A percentile compares a stretch with the other conserved stretches of the same genome.
phyloP scores from a whole-genome alignment of 2,113 vertebrate genomes.

The Genyomyrus donnyi region DNA sequence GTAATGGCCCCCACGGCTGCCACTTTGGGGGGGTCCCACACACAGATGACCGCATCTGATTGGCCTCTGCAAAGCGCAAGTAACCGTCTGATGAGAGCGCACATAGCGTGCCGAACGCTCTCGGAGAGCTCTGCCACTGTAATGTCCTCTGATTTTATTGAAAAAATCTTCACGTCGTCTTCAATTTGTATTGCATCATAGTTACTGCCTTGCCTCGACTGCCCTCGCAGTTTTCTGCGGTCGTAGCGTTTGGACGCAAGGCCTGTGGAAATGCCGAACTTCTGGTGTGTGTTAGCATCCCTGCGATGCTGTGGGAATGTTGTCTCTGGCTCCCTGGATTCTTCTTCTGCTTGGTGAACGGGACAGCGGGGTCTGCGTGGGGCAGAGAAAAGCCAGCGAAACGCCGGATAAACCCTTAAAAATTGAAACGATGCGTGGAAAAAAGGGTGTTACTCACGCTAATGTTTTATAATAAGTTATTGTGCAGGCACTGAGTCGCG shows the following conservation, averaged over 20 bases:
- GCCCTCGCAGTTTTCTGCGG: not conserved
- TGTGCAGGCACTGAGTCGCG: not conserved
- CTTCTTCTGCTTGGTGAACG: not conserved
- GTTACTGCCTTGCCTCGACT: not conserved
- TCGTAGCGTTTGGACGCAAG: not conserved
- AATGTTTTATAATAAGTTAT: not conserved
- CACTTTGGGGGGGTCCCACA: slow-evolving; percentile 17
- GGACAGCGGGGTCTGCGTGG: not conserved
- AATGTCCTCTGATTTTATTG: slow-evolving; percentile 2
- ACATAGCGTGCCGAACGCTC: not conserved
- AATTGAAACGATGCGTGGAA: not conserved
- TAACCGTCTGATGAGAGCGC: not conserved
- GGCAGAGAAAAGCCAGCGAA: not conserved
- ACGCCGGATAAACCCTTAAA: not conserved
- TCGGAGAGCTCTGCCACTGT: not conserved
- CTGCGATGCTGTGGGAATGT: no score
- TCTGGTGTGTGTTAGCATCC: not conserved
- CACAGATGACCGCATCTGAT: not conserved
- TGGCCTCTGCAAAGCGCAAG: not conserved
- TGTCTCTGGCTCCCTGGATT: not conserved
- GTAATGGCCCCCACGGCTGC: not conserved
- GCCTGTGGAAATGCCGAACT: not conserved
- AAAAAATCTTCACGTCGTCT: slow-evolving; percentile 5
- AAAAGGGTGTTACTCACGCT: not conserved
- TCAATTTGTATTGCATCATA: slow-evolving; percentile 8